These are phyloP conservation scores for Salarias fasciatus DNA, from an alignment of 2,797 vertebrate species.

Conservation along the genomic window DNA sequence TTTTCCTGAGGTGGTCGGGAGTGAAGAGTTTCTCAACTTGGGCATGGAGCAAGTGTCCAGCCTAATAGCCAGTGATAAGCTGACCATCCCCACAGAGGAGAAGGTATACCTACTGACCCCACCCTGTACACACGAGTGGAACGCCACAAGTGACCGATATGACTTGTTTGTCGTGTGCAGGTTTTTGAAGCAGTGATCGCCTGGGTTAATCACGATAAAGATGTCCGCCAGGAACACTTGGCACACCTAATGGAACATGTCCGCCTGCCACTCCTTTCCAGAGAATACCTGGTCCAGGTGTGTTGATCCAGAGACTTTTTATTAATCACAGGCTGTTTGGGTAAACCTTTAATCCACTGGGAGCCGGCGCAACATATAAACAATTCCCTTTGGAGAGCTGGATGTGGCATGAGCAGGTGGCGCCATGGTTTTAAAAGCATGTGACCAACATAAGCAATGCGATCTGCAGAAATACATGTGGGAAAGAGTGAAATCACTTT, in stretches of 20 bases:
- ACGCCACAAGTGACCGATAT: too few species aligned
- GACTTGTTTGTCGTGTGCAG: conserved; percentile 63
- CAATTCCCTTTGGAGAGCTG: too few species aligned
- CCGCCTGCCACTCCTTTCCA: conserved; percentile 94
- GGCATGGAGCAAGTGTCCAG: conserved; percentile 98
- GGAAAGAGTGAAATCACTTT: too few species aligned
- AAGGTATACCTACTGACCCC: conserved; percentile 82
- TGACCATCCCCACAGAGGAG: conserved; percentile 95
- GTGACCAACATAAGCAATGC: too few species aligned
- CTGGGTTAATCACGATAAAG: conserved; percentile 98
- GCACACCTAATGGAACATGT: conserved; percentile 98
- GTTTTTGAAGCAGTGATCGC: conserved; percentile 97
- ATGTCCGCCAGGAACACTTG: conserved; percentile 96
- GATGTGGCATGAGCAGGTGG: too few species aligned
- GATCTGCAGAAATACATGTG: too few species aligned
- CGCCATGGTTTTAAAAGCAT: too few species aligned
- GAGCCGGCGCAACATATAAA: too few species aligned
- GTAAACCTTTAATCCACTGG: background rate
- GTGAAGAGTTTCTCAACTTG: conserved; percentile 97
- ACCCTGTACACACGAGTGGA: background rate
- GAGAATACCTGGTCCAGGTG: conserved; percentile 98
- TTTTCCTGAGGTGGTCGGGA: conserved; percentile 94
- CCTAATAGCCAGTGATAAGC: conserved; percentile 97
- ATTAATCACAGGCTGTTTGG: background rate
- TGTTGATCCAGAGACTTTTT: conserved; percentile 22